Percentiles rank a stretch among this genome's conserved stretches.
Evolutionary conservation across 2,113 vertebrate species (phyloP).

Genomic region (Catagonus wagneri): DNA sequence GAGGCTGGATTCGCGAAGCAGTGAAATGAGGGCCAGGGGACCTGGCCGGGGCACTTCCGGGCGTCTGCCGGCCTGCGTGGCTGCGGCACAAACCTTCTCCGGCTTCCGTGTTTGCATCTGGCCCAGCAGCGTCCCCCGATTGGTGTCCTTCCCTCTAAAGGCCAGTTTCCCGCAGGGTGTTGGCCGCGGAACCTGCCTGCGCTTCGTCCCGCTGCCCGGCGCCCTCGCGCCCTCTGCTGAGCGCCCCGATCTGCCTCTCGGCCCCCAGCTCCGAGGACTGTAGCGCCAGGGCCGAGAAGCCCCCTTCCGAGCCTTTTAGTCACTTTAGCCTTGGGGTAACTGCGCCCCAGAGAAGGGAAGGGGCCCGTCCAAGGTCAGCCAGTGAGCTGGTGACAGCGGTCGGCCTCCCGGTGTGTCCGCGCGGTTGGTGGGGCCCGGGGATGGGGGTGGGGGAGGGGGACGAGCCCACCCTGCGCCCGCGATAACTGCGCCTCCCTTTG

Average conservation of each 20-base stretch:
- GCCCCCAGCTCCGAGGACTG: neutral
- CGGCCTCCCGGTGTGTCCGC: no score
- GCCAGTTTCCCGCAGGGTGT: neutral
- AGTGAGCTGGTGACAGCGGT: neutral
- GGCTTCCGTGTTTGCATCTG: neutral
- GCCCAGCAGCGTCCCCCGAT: neutral
- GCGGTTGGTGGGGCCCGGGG: no score
- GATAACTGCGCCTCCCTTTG: neutral
- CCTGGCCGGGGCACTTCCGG: neutral
- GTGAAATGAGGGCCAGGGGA: neutral
- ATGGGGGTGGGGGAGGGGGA: no score
- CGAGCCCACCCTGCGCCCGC: no score
- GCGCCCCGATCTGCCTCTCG: neutral
- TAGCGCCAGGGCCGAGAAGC: neutral
- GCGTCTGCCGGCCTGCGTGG: neutral
- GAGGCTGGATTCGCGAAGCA: neutral
- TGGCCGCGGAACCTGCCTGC: neutral
- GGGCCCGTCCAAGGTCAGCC: neutral
- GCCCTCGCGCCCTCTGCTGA: neutral
- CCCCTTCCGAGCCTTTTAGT: neutral
- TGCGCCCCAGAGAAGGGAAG: neutral
- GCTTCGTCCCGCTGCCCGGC: neutral
- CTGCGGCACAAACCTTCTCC: neutral
- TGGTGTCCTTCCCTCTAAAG: neutral
- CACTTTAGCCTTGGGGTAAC: neutral